Conservation (phyloP, 1,140 invertebrate species). For the Drosophila ananassae region DNA sequence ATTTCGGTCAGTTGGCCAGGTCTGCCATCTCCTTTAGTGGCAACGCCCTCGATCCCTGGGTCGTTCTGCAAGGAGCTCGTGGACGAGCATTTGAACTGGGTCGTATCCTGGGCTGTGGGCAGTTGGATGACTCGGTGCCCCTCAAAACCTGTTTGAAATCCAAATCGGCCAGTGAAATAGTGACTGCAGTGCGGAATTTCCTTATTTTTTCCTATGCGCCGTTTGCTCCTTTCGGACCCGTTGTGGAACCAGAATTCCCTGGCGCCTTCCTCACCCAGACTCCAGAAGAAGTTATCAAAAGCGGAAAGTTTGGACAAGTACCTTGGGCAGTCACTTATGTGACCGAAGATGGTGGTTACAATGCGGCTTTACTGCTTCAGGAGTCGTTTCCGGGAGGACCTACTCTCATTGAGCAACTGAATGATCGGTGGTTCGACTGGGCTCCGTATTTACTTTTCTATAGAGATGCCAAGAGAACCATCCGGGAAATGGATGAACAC, state of each 20-base stretch:
- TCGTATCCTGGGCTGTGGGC: slow-evolving; percentile 85
- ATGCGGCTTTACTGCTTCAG: slow-evolving; percentile 75
- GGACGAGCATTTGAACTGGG: slow-evolving; percentile 86
- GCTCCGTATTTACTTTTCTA: slow-evolving; percentile 59
- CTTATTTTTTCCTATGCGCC: slow-evolving; percentile 85
- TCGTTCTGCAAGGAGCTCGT: slow-evolving; percentile 85
- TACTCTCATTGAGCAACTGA: slow-evolving; percentile 31
- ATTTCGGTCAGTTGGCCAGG: slow-evolving; percentile 52
- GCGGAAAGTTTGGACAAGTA: slow-evolving; percentile 84
- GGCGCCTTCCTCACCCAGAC: slow-evolving; percentile 85
- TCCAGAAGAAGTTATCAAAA: slow-evolving; percentile 85
- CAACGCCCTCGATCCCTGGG: slow-evolving; percentile 71
- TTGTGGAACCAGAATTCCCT: slow-evolving; percentile 82
- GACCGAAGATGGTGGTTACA: slow-evolving; percentile 85
- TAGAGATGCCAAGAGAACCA: slow-evolving; percentile 34
- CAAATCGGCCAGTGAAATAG: slow-evolving; percentile 78
- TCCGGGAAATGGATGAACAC: slow-evolving; percentile 45
- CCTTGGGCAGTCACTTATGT: slow-evolving; percentile 85
- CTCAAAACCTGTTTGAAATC: slow-evolving; percentile 86
- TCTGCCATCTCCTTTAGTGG: slow-evolving; percentile 69
- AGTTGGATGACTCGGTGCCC: slow-evolving; percentile 58
- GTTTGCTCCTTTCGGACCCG: slow-evolving; percentile 86
- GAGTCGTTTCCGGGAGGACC: slow-evolving; percentile 2
- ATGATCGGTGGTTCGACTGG: slow-evolving; percentile 58
- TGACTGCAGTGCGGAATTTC: slow-evolving; percentile 51